Percentiles rank a stretch among this genome's conserved stretches.
These are phyloP conservation scores for Mesorhabditis spiculigera DNA, from an alignment of 2,888 invertebrate genomes.

Conservation along the genomic window DNA sequence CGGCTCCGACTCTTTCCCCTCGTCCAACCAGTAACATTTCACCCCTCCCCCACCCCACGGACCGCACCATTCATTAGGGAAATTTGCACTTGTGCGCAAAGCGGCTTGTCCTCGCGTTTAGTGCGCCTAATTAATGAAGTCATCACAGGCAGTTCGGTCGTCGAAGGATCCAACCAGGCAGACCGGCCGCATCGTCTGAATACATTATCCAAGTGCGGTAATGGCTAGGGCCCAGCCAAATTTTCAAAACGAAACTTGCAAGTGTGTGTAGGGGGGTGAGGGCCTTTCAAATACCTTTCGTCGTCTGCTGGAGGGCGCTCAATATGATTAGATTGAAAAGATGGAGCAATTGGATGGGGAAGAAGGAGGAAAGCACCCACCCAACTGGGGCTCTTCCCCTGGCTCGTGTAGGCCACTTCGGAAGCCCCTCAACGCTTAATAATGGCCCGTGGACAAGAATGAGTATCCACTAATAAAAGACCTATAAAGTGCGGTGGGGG, in stretches of 20 bases:
- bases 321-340: constrained; percentile 4
- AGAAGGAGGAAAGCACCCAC: background rate
- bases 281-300: background rate
- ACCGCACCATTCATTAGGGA: too few relatives aligned
- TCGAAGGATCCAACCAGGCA: too few relatives aligned
- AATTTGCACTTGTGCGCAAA: too few relatives aligned
- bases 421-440: constrained; percentile 6
- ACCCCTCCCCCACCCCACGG: too few relatives aligned
- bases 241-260: too few relatives aligned
- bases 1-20: background rate
- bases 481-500: background rate
- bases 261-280: too few relatives aligned
- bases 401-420: background rate
- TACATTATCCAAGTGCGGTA: too few relatives aligned
- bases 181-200: too few relatives aligned
- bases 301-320: background rate
- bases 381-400: background rate
- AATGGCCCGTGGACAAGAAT: background rate
- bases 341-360: constrained; percentile 5
- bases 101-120: too few relatives aligned
- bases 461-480: background rate
- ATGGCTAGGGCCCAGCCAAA: too few relatives aligned
- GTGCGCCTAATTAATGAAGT: too few relatives aligned
- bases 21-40: background rate
- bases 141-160: too few relatives aligned